Conservation (phyloP, 2,797 vertebrate species). For the Oryzias sinensis region DNA sequence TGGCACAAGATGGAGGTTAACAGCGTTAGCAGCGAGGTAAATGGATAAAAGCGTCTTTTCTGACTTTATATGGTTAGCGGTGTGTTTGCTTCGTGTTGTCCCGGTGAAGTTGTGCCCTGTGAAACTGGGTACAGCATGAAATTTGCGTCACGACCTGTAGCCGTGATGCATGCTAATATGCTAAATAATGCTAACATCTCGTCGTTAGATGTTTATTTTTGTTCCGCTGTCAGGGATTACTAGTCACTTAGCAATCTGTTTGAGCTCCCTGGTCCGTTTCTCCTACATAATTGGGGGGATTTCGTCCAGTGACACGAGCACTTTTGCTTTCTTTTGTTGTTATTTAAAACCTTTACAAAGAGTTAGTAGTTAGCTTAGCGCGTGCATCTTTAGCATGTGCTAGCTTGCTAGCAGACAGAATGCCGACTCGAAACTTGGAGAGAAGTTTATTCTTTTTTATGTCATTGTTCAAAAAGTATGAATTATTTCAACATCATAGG, state of each 20-base stretch:
- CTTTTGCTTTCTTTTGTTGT: conserved; percentile 22
- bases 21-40: conserved; percentile 81
- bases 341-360: conserved; percentile 52
- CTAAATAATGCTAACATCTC: conserved; percentile 73
- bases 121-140: conserved; percentile 26
- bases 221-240: conserved; percentile 35
- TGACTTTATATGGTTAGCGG: neutral
- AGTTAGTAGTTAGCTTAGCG: conserved; percentile 67
- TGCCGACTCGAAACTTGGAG: conserved; percentile 50
- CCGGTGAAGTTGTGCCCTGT: conserved; percentile 41
- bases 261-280: neutral
- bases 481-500: no score
- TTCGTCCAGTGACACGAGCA: neutral
- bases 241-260: neutral
- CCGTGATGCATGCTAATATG: conserved; percentile 71
- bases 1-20: conserved; percentile 92
- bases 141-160: conserved; percentile 69
- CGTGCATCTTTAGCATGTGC: conserved; percentile 60
- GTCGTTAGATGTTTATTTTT: conserved; percentile 68
- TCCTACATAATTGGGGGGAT: neutral
- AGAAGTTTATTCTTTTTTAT: conserved; percentile 38
- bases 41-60: conserved; percentile 32
- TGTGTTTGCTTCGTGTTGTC: conserved; percentile 19
- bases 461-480: neutral
- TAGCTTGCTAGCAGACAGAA: conserved; percentile 62